Base-by-base conservation (phyloP, 2,113 vertebrate genomes). In the Muscicapa adusta region DNA sequence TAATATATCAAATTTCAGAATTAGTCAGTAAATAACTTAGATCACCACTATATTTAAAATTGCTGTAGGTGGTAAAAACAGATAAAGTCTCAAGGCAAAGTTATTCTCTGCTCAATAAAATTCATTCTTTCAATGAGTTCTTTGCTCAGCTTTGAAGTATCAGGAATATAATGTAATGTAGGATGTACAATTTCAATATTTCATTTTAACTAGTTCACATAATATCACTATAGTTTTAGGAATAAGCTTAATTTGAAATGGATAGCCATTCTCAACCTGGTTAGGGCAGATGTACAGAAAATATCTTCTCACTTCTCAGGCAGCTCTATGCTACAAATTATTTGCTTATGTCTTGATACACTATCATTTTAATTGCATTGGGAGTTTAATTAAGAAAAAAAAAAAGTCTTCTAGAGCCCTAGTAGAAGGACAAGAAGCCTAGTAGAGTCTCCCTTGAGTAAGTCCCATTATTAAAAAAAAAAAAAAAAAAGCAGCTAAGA, bases 91-190 rank as follows among this genome's bases (percentile, higher is more conserved):
- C 60, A 63, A 66, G 40, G n/a, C 16, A 66, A 58, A 87, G 20
- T 38, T 67, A 74, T 62, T 43, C 56, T 53, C 40, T 74, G 10
- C 12, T 74, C 65, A 85, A 51, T n/a, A 57, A 15, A 84, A 38
- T 48, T 56, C 0, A 0, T 19, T 48, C 12, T 67, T 87, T 50
- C 0, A 0, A 77, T 19, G 40, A 56, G 7, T 72, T 67, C 24
- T 86, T 56, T 65, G 25, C 17, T 71, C 85, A 48, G 40, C 14
- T 89, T 85, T 78, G 45, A 38, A 72, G 24, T 26, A 94, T 54
- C 40, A 53, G 36, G 91, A 89, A 68, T 42, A 14, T 34, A 60
- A 67, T 26, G 19, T 26, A 40, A 6, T 56, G 22, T 20, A 83
- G n/a, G 8, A 78, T 25, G 22, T 40, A 54, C 28, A 38, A 19